Evolutionary conservation across 1,140 invertebrate genomes (phyloP).

Genomic region (Pissodes strobi): DNA sequence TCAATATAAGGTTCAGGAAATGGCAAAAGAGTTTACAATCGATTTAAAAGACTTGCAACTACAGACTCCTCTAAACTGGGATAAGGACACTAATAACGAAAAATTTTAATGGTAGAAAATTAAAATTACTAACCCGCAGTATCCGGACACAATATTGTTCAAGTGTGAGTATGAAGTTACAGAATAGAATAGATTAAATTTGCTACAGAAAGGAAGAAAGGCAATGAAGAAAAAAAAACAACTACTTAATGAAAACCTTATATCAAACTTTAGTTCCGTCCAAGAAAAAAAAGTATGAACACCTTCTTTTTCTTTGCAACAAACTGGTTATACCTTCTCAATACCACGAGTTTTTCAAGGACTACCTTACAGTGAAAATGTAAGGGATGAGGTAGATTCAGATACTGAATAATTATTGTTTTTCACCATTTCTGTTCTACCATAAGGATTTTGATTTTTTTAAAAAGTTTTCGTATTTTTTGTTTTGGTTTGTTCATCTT

Average conservation of each 20-base stretch:
- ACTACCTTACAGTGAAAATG: slow-evolving; percentile 12
- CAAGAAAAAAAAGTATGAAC: no score
- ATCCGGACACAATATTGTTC: no score
- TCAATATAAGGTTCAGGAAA: slow-evolving; percentile 11
- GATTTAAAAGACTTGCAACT: no score
- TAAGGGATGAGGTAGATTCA: slow-evolving; percentile 1
- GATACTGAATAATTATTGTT: neutral
- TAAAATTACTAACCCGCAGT: slow-evolving; percentile 1
- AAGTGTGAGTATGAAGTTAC: neutral
- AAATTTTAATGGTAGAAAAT: slow-evolving; percentile 4
- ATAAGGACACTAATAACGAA: slow-evolving; percentile 15
- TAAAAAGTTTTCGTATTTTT: no score
- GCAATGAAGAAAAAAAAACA: slow-evolving; percentile 9
- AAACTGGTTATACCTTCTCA: slow-evolving; percentile 6
- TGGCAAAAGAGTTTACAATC: no score
- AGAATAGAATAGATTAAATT: slow-evolving; percentile 10
- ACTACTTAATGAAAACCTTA: slow-evolving; percentile 13
- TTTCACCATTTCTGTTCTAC: slow-evolving; percentile 17
- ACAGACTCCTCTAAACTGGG: slow-evolving; percentile 2
- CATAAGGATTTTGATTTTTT: slow-evolving; percentile 14
- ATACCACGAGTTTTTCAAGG: slow-evolving; percentile 11
- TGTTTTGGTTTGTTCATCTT: neutral
- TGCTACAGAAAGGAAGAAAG: slow-evolving; percentile 7
- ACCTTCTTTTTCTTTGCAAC: slow-evolving; percentile 13
- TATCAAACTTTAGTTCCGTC: no score